Evolutionary conservation across 1,140 invertebrate genomes (phyloP), one percentile per base, ranked within the genome.

Genomic region (Papilio dardanus): DNA sequence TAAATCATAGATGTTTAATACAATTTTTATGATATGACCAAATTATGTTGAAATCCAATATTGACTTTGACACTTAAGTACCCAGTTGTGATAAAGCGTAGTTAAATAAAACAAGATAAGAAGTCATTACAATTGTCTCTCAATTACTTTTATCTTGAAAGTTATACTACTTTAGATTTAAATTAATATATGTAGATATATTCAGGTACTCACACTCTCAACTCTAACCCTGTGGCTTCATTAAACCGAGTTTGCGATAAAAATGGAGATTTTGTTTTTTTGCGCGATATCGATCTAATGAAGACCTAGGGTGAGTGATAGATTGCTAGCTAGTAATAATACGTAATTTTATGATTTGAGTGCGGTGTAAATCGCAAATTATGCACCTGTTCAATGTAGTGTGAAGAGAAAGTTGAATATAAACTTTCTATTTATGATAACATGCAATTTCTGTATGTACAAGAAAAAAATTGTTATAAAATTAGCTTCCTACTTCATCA

Each of bases 21-120:
- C 7, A 21, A 10, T 54, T 54, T 54, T 24, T 24, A 54, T 54
- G 2, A 10, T 54, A 54, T 54, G 21, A 12, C 8, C 2, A 10
- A 54, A 54, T 54, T 54, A 24, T 28, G 21, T 62, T 69, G 30
- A n/a, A 33, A 21, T 33, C 12, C 10, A 16, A 67, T 67, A 19
- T 35, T 67, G 67, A 69, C 67, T 42, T 69, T 69, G 35, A 69
- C 67, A 42, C 16, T 69, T 21, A 68, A 37, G 8, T 69, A 69
- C n/a, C 16, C 35, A 69, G 14, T 67, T 35, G 33, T 68, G 67
- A 69, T 69, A 42, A 69, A 14, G 35, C 7, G 12, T 62, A 14
- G 54, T 28, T 28, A 3, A 62, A 28, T 30, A 12, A 28, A 28
- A 14, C 10, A 24, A 58, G 54, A 62, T 62, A 30, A 30, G 21